Conservation (phyloP, 2,888 invertebrate genomes). For the Tiphia femorata region DNA sequence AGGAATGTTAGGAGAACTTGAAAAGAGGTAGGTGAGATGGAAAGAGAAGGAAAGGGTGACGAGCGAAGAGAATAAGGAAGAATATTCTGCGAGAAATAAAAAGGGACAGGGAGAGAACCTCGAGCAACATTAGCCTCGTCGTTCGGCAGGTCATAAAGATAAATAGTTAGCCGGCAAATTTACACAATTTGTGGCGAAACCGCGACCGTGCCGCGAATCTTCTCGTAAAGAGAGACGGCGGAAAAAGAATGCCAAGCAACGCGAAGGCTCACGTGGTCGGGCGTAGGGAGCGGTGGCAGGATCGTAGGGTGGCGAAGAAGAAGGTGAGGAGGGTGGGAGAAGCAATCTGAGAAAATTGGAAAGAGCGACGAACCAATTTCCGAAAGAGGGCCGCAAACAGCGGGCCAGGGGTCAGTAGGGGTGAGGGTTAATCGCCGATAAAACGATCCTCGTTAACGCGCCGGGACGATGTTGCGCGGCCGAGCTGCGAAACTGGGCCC, state of each 20-base stretch:
- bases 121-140: conserved; percentile 34
- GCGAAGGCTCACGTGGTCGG: conserved; percentile 6
- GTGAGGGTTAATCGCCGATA: conserved; percentile 66
- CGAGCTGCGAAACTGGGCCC: conserved; percentile 30
- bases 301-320: conserved; percentile 14
- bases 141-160: conserved; percentile 63
- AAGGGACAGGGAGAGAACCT: conserved; percentile 11
- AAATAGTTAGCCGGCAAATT: conserved; percentile 67
- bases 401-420: conserved; percentile 60
- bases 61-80: too few species aligned
- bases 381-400: conserved; percentile 59
- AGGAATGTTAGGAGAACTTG: too few species aligned
- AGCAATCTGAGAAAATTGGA: conserved; percentile 63
- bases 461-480: conserved; percentile 36
- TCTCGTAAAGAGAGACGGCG: conserved; percentile 19
- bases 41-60: too few species aligned
- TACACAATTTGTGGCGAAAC: conserved; percentile 64
- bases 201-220: conserved; percentile 37
- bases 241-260: conserved; percentile 10
- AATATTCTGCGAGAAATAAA: too few species aligned
- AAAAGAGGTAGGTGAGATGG: too few species aligned
- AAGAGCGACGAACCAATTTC: conserved; percentile 65
- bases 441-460: conserved; percentile 68
- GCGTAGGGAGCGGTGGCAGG: conserved; percentile 22
- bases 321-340: conserved; percentile 28